phyloP scores from a whole-genome alignment of 2,797 vertebrate genomes.

The Diplodus puntazzo region DNA sequence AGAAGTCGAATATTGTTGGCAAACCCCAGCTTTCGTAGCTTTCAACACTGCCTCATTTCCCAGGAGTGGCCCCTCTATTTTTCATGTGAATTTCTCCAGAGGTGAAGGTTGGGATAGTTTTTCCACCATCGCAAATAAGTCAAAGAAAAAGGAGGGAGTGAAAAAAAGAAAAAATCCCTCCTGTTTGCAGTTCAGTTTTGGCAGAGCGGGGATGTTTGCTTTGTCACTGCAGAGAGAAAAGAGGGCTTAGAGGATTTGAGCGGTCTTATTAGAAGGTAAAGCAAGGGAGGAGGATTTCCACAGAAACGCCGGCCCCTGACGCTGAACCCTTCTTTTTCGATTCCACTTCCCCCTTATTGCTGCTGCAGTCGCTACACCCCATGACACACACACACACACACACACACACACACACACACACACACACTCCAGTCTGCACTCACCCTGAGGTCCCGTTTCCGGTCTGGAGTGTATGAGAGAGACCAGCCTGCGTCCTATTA shows the following conservation, averaged over 20 bases:
- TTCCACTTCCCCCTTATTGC: conserved; percentile 10
- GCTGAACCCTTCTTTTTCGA: conserved; percentile 5
- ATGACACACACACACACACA: background rate
- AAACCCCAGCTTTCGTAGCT: conserved; percentile 28
- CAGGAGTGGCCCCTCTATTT: conserved; percentile 29
- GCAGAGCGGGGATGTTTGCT: conserved; percentile 5
- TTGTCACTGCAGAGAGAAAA: conserved; percentile 31
- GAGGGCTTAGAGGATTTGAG: conserved; percentile 19
- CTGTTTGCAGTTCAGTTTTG: conserved; percentile 25
- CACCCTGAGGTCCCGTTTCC: conserved; percentile 62
- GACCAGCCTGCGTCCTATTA: conserved; percentile 59
- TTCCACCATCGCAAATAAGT: conserved; percentile 27
- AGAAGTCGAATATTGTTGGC: conserved; percentile 29
- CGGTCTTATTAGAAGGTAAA: conserved; percentile 20
- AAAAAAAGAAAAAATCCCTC: background rate
- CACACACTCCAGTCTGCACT: conserved; percentile 5
- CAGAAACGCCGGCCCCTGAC: conserved; percentile 36
- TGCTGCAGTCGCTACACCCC: conserved; percentile 17
- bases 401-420: no score
- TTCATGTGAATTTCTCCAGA: conserved; percentile 38
- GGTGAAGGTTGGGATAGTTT: conserved; percentile 38
- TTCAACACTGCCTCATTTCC: conserved; percentile 44
- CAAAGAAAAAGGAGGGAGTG: background rate
- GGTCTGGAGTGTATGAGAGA: conserved; percentile 54
- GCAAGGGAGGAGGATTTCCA: conserved; percentile 29